Percentiles rank a stretch among this genome's conserved stretches.
Conservation (phyloP, 2,797 vertebrate species). For the Acanthurus tractus region DNA sequence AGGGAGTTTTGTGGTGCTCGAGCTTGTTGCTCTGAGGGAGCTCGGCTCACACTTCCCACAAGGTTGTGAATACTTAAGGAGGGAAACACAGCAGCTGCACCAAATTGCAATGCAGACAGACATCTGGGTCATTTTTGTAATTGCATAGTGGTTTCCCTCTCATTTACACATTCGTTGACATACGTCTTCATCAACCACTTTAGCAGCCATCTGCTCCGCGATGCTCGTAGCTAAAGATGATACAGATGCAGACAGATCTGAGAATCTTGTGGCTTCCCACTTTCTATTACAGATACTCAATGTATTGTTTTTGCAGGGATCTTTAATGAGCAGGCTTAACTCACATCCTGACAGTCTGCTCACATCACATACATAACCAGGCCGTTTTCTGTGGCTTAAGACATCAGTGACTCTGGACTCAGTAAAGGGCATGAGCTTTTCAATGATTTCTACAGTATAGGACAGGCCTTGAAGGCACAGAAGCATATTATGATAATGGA, state of each 20-base stretch:
- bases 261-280: background rate
- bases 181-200: background rate
- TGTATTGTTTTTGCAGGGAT: background rate
- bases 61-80: slow-evolving; percentile 40
- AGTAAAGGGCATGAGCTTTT: background rate
- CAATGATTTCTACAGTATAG: slow-evolving; percentile 12
- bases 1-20: slow-evolving; percentile 22
- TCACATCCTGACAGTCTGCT: background rate
- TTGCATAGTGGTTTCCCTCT: background rate
- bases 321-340: background rate
- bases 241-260: slow-evolving; percentile 3
- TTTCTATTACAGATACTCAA: slow-evolving; percentile 3
- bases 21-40: slow-evolving; percentile 18
- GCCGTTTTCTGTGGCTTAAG: slow-evolving; percentile 26
- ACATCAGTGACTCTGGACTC: slow-evolving; percentile 23
- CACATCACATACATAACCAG: background rate
- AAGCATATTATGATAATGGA: slow-evolving; percentile 22
- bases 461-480: background rate
- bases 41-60: slow-evolving; percentile 33
- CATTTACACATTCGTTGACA: slow-evolving; percentile 12
- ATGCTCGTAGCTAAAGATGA: slow-evolving; percentile 1
- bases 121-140: slow-evolving; percentile 27
- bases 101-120: slow-evolving; percentile 15
- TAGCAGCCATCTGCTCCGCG: background rate
- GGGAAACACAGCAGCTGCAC: background rate